Base-by-base conservation (phyloP, 1,140 invertebrate genomes). In the Chymomyza costata region DNA sequence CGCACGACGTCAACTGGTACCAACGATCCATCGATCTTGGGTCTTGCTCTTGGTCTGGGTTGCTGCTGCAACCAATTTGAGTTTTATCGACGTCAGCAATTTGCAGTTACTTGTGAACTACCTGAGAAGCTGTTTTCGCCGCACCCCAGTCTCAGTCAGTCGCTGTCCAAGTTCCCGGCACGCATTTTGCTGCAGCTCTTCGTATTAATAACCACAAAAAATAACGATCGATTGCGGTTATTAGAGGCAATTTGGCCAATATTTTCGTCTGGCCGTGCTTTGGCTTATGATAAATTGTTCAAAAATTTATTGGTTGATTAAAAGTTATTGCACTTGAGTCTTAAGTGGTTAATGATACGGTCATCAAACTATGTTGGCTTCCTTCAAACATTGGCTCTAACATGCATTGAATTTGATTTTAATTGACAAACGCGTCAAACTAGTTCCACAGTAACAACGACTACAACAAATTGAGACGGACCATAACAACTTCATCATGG, bases 81-180 rank as follows among this genome's bases (percentile, higher is more conserved):
- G 63, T 54, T 78, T 78, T 78, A 80, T 78, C 73, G 73, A 68
- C 65, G 65, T 78, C 66, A 82, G 65, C 74, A 81, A 83, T 81
- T 83, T 81, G 69, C 81, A 81, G 66, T 83, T 83, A 83, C 73
- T 83, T 81, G 81, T 76, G 81, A 83, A 83, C 81, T 83, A 83
- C 81, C 74, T 83, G 81, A 83, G 81, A 76, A 83, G 81, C 81
- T 46, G 55, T 69, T 73, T 34, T 50, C 32, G 13, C 35, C 16
- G 28, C 37, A 19, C 34, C 32, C 17, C 50, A 48, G 49, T 44
- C 35, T 38, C 65, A 48, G 49, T 7, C 18, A 44, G 54, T n/a
- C 38, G 5, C 25, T 31, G 41, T 31, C 43, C n/a, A 25, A 18
- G 19, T 11, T 30, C 6, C 8, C 35, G 37, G 21, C 41, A 56